These are phyloP conservation scores for Poeciliopsis turrubarensis DNA, from an alignment of 2,113 vertebrate genomes.

Conservation along the genomic window DNA sequence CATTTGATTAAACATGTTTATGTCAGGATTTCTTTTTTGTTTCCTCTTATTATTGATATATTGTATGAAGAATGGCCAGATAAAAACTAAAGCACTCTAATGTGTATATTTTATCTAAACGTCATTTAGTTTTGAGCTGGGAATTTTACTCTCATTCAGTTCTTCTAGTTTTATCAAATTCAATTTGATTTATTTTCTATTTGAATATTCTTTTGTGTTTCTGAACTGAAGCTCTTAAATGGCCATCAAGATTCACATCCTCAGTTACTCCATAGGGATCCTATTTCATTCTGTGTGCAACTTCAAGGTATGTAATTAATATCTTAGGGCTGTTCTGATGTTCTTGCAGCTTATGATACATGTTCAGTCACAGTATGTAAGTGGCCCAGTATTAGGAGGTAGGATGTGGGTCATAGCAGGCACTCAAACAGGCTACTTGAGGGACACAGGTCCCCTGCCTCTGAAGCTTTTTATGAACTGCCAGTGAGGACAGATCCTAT, in stretches of 20 bases:
- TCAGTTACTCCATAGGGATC: conserved; percentile 6
- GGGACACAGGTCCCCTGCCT: conserved; percentile 67
- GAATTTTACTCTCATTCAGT: conserved; percentile 6
- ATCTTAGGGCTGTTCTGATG: conserved; percentile 35
- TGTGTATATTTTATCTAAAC: background rate
- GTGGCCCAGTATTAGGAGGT: conserved; percentile 53
- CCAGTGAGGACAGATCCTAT: conserved; percentile 68
- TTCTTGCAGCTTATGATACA: conserved; percentile 45
- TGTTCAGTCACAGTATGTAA: conserved; percentile 41
- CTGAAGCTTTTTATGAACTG: conserved; percentile 69
- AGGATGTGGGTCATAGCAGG: conserved; percentile 71
- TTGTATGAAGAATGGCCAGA: background rate
- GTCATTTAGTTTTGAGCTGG: background rate
- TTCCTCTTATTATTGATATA: background rate
- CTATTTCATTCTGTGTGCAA: conserved; percentile 25
- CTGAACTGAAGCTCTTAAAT: conserved; percentile 1
- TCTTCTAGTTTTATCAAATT: background rate
- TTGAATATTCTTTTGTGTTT: conserved; percentile 1
- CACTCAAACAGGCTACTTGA: conserved; percentile 61
- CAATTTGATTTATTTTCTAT: conserved; percentile 1
- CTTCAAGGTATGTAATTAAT: conserved; percentile 42
- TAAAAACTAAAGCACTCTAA: background rate
- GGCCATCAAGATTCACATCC: conserved; percentile 12
- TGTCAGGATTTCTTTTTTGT: background rate
- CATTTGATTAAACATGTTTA: too few relatives aligned